Percentiles rank a stretch among this genome's conserved stretches.
Evolutionary conservation across 2,113 vertebrate genomes (phyloP).

Genomic region (Rhinoderma darwinii): DNA sequence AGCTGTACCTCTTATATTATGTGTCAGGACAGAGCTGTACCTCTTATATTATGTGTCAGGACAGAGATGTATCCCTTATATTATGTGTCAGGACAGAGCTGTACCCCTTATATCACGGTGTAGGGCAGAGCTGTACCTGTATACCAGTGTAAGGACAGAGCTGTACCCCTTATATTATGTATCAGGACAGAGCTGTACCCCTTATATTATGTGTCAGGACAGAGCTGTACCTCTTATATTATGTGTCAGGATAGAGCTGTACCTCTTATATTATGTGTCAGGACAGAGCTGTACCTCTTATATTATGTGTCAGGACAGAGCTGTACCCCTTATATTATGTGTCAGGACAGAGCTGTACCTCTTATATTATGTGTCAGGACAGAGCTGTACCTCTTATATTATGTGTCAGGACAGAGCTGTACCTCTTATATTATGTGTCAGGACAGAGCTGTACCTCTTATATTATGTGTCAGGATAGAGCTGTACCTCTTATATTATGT

Average conservation of each 20-base stretch:
- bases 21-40: no score
- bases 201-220: background rate
- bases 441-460: background rate
- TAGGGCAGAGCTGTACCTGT: no score
- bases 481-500: background rate
- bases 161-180: no score
- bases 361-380: background rate
- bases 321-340: background rate
- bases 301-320: background rate
- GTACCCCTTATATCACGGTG: no score
- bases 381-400: background rate
- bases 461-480: background rate
- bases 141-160: no score
- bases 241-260: background rate
- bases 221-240: background rate
- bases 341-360: background rate
- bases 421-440: background rate
- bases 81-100: no score
- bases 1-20: no score
- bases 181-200: background rate
- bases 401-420: background rate
- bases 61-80: no score
- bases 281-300: background rate
- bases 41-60: no score
- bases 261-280: background rate